Percentiles rank a stretch among this genome's conserved stretches.
Evolutionary conservation across 2,888 invertebrate species (phyloP).

Genomic region (Hypselothyrea guttata): DNA sequence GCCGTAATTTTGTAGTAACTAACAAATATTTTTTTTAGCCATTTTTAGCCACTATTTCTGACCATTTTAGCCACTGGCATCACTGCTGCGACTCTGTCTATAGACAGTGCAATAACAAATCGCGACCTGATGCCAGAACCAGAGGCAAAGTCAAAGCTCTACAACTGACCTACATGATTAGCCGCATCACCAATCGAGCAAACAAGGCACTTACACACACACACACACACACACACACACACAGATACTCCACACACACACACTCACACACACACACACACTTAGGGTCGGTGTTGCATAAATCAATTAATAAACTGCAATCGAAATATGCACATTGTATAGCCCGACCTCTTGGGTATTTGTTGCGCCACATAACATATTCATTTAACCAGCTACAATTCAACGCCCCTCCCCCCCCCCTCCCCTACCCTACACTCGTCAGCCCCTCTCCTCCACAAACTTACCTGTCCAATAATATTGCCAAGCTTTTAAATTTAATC

Average conservation of each 20-base stretch:
- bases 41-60: too few species aligned
- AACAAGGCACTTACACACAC: constrained; percentile 7
- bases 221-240: constrained; percentile 7
- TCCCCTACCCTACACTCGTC: constrained; percentile 8
- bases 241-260: constrained; percentile 16
- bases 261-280: constrained; percentile 9
- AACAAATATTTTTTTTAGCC: too few species aligned
- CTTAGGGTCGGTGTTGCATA: constrained; percentile 17
- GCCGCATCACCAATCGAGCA: constrained; percentile 32
- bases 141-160: constrained; percentile 3
- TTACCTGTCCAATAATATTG: constrained; percentile 49
- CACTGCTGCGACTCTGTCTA: constrained; percentile 30
- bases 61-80: constrained; percentile 20
- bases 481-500: constrained; percentile 70
- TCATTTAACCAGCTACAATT: constrained; percentile 14
- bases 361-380: constrained; percentile 47
- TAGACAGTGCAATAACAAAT: constrained; percentile 32
- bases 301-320: constrained; percentile 52
- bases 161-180: constrained; percentile 51
- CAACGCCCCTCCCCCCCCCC: background rate
- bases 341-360: constrained; percentile 29
- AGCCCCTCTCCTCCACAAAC: constrained; percentile 9
- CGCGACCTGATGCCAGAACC: constrained; percentile 20
- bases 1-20: too few species aligned
- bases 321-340: constrained; percentile 52